phyloP scores from a whole-genome alignment of 2,888 invertebrate genomes.

The Himalopsyche japonica region DNA sequence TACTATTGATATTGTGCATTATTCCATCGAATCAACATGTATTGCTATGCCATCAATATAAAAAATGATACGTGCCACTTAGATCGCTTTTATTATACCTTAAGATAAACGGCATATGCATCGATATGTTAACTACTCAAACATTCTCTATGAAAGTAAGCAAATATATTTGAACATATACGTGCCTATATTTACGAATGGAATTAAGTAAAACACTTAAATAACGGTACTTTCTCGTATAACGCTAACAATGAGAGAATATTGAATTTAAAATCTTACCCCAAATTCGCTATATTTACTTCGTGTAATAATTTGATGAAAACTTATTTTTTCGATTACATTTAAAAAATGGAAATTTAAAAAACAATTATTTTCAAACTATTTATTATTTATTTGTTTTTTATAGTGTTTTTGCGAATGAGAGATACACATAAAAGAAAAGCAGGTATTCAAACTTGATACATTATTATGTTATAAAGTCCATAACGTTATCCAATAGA shows the following conservation, averaged over 20 bases:
- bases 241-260: too few species aligned
- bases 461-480: neutral
- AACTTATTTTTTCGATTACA: too few species aligned
- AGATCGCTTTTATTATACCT: neutral
- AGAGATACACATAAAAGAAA: neutral
- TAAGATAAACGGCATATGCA: neutral
- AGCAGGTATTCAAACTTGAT: neutral
- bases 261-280: too few species aligned
- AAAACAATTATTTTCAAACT: too few species aligned
- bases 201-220: too few species aligned
- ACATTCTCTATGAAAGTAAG: neutral
- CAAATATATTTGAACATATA: neutral
- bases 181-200: too few species aligned
- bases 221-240: too few species aligned
- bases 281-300: too few species aligned
- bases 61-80: neutral
- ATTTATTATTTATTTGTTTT: too few species aligned
- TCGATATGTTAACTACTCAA: neutral
- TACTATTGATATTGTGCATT: constrained; percentile 17
- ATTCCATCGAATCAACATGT: neutral
- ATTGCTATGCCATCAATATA: neutral
- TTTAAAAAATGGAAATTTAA: too few species aligned
- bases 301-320: too few species aligned
- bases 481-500: neutral
- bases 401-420: neutral